Evolutionary conservation across 2,113 vertebrate species (phyloP), one percentile per base, ranked within the genome.

Genomic region (Microcebus griseorufus): DNA sequence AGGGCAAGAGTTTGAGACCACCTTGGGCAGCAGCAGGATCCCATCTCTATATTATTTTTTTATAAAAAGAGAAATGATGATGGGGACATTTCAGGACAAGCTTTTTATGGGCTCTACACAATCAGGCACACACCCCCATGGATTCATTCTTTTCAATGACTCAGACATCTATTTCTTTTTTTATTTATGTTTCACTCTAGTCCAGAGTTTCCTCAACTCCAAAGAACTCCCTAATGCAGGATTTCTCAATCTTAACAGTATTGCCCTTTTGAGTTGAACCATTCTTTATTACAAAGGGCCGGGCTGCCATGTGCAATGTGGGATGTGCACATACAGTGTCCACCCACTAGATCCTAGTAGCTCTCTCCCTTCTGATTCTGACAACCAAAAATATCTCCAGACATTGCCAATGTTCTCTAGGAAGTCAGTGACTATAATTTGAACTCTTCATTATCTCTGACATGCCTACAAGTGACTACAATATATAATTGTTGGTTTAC

Each of bases 401-500:
- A 93, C 5, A 32, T 58, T 78, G 3, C 9, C 73, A 89, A 62
- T 48, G 5, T 81, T 80, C 60, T 45, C 29, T 10, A 34, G 3
- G 23, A 94, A 94, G 88, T 53, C 67, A 51, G 27, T 88, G 53
- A 93, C 72, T 92, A 23, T 58, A 34, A 81, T 94, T 55, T 55
- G 70, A 97, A 42, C 3, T 90, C 32, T 37, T 83, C 29, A 89
- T 89, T 88, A 82, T 76, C 45, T 62, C 60, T 55, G 5, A 25
- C 13, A 64, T n/a, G 29, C 72, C 69, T 78, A 87, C n/a, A 90
- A 70, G 88, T 88, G 65, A 9, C 27, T 53, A 76, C 10, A 75
- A 78, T 75, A 94, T 25, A 60, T 51, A 93, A 81, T 29, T 92
- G 27, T 81, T 95, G 64, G 76, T 72, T 92, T 90, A 58, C 10